Conservation (phyloP, 2,888 invertebrate species). For the Drosophila monieri region DNA sequence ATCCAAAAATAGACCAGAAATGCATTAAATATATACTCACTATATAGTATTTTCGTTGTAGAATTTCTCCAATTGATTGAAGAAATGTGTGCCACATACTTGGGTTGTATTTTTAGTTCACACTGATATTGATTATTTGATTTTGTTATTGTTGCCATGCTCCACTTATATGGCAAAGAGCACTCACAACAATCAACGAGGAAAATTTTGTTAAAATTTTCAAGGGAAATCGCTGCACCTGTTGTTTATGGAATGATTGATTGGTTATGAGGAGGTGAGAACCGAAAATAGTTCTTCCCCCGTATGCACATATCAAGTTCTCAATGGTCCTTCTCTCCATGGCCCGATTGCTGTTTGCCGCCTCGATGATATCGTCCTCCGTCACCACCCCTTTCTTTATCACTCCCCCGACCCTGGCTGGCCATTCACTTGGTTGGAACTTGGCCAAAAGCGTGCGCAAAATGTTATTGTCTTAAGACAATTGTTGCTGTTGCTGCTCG, state of each 20-base stretch:
- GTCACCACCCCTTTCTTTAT: slow-evolving; percentile 4
- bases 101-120: slow-evolving; percentile 22
- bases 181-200: slow-evolving; percentile 15
- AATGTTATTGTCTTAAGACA: slow-evolving; percentile 64
- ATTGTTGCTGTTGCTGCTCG: slow-evolving; percentile 28
- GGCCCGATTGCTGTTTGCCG: slow-evolving; percentile 5
- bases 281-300: slow-evolving; percentile 28
- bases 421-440: slow-evolving; percentile 47
- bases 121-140: slow-evolving; percentile 32
- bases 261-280: slow-evolving; percentile 16
- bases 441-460: slow-evolving; percentile 75
- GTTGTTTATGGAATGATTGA: slow-evolving; percentile 45
- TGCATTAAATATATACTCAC: slow-evolving; percentile 17
- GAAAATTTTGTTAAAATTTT: slow-evolving; percentile 13
- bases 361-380: slow-evolving; percentile 25
- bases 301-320: slow-evolving; percentile 27
- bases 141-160: slow-evolving; percentile 20
- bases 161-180: slow-evolving; percentile 27
- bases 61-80: slow-evolving; percentile 24
- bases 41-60: slow-evolving; percentile 5
- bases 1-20: slow-evolving; percentile 16
- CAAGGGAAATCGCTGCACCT: slow-evolving; percentile 37
- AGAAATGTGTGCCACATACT: slow-evolving; percentile 4
- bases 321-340: slow-evolving; percentile 26
- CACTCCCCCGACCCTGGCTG: slow-evolving; percentile 4